These are phyloP conservation scores for Cistogaster globosa DNA, from an alignment of 2,888 invertebrate species.

Conservation along the genomic window DNA sequence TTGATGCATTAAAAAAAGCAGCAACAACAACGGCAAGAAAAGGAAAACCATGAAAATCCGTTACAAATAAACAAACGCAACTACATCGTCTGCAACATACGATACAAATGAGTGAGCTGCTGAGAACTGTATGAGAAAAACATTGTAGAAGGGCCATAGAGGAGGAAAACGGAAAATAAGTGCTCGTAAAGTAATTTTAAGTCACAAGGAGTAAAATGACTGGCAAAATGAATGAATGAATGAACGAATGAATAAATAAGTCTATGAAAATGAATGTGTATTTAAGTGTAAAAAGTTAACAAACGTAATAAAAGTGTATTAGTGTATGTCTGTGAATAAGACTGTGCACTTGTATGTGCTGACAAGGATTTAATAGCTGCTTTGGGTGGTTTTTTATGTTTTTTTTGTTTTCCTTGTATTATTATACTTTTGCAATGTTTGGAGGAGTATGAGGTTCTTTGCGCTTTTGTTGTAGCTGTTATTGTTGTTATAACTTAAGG, in stretches of 20 bases:
- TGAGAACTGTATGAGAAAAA: too few species aligned
- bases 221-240: too few species aligned
- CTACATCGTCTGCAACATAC: neutral
- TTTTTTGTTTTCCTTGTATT: neutral
- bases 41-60: neutral
- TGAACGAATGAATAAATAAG: too few species aligned
- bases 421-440: neutral
- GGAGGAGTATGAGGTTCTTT: neutral
- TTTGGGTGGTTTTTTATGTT: conserved; percentile 12
- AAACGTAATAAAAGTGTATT: neutral
- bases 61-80: too few species aligned
- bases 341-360: neutral
- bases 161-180: too few species aligned
- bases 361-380: conserved; percentile 11
- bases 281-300: conserved; percentile 39
- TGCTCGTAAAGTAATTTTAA: too few species aligned
- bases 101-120: too few species aligned
- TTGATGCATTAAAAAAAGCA: neutral
- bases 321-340: neutral
- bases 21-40: conserved; percentile 1
- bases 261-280: neutral
- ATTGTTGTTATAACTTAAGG: conserved; percentile 53
- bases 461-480: conserved; percentile 1
- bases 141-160: too few species aligned
- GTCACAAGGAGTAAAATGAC: too few species aligned